Base-by-base conservation (phyloP, 2,888 invertebrate genomes). In the Eupithecia subumbrata region DNA sequence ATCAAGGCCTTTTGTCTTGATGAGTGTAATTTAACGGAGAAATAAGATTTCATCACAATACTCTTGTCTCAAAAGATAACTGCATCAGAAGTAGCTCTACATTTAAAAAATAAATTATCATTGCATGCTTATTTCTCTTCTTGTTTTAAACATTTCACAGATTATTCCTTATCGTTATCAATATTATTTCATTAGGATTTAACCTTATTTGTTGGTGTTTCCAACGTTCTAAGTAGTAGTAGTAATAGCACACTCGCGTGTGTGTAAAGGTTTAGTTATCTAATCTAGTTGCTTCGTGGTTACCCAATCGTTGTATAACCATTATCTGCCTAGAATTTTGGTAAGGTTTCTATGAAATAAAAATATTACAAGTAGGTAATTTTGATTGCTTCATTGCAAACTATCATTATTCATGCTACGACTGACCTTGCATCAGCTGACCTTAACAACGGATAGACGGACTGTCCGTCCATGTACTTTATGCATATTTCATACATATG, bases 401-500 rank as follows among this genome's bases (percentile, higher is more conserved):
- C 76, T 72, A 76, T 82, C 79, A 76, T 82, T 80, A 84, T 82
- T 83, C 80, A 81, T 82, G 82, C 81, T 79, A 82, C 75, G 66
- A 72, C 45, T 82, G 82, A 56, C 84, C 85, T 85, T 85, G 84
- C 81, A 75, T 74, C 75, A 80, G 56, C 71, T 85, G 87, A 84
- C 87, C 87, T 87, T 82, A 56, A 68, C 81, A 73, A 78, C 74
- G 71, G 73, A 80, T 74, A 82, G 77, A 79, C 81, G 75, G 78
- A 78, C 79, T 74, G 72, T 70, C 45, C 73, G 72, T 70, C 37
- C 71, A 74, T 30, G 9, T 43, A 66, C 16, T 64, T 34, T 34
- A 60, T 25, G 25, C 5, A 22, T 5, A 60, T 60, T 34, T 63
- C 16, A 30, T 14, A 63, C 30, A 16, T 30, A 30, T 63, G 22